phyloP scores from a whole-genome alignment of 2,797 vertebrate genomes.

The Hydrocynus forskahlii region DNA sequence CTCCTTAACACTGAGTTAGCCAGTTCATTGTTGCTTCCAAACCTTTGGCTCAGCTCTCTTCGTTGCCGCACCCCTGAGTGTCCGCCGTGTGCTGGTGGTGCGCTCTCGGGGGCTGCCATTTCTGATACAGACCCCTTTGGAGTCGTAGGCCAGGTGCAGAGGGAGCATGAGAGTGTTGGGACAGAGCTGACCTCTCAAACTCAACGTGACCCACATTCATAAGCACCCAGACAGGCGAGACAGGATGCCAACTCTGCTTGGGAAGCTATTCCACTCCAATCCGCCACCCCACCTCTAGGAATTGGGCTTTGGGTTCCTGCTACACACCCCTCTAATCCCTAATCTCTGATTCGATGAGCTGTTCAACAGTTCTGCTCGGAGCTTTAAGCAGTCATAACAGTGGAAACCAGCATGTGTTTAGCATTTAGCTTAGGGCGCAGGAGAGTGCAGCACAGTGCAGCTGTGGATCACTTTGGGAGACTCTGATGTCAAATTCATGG shows the following conservation, averaged over 20 bases:
- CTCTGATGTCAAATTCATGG: too few relatives aligned
- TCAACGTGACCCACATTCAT: not conserved
- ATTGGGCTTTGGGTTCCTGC: not conserved
- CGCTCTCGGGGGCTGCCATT: not conserved
- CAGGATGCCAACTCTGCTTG: not conserved
- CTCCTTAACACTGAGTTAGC: too few relatives aligned
- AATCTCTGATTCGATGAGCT: slow-evolving; percentile 12
- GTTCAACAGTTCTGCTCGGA: not conserved
- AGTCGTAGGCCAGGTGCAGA: not conserved
- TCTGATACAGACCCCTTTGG: too few relatives aligned
- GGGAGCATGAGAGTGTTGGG: not conserved
- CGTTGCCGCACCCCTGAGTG: not conserved
- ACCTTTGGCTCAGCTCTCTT: not conserved
- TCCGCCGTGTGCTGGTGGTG: not conserved
- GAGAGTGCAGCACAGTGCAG: not conserved
- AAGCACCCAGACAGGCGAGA: slow-evolving; percentile 1
- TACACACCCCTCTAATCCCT: not conserved
- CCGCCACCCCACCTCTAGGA: not conserved
- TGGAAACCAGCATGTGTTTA: not conserved
- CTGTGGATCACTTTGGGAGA: too few relatives aligned
- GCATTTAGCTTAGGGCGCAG: not conserved
- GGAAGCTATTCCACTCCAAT: not conserved
- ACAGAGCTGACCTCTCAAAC: slow-evolving; percentile 2
- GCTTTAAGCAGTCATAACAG: not conserved
- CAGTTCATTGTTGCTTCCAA: not conserved